Conservation (phyloP, 1,140 invertebrate genomes). For the Leptinotarsa lineolata region DNA sequence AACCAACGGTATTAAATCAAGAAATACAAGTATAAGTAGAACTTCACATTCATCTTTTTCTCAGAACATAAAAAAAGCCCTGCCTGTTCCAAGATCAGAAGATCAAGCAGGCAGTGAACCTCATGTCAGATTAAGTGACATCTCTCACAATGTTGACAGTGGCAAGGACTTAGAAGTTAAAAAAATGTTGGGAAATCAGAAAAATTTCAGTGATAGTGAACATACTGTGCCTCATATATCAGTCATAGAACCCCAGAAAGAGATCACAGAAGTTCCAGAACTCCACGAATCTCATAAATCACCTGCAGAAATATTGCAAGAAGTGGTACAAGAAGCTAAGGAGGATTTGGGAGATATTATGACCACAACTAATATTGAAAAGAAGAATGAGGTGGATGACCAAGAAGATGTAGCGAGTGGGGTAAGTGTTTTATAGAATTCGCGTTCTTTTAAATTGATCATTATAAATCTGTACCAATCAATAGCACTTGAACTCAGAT, state of each 20-base stretch:
- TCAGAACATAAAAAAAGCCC: neutral
- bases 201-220: constrained; percentile 19
- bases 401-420: constrained; percentile 16
- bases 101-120: constrained; percentile 8
- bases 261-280: neutral
- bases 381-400: neutral
- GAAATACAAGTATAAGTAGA: neutral
- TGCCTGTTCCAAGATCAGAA: constrained; percentile 27
- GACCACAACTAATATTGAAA: too few species aligned
- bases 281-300: constrained; percentile 11
- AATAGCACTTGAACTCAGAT: too few species aligned
- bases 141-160: neutral
- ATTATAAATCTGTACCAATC: too few species aligned
- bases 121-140: constrained; percentile 12
- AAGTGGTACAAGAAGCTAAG: neutral
- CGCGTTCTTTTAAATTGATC: too few species aligned
- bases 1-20: constrained; percentile 12
- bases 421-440: neutral
- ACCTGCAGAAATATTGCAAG: constrained; percentile 26
- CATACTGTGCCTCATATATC: neutral
- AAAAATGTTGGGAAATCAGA: constrained; percentile 22
- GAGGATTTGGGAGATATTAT: neutral
- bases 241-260: neutral
- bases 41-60: neutral
- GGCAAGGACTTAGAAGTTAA: neutral